A percentile compares a stretch with the other conserved stretches of the same genome.
Evolutionary conservation across 2,888 invertebrate genomes (phyloP).

Genomic region (Tineola bisselliella): DNA sequence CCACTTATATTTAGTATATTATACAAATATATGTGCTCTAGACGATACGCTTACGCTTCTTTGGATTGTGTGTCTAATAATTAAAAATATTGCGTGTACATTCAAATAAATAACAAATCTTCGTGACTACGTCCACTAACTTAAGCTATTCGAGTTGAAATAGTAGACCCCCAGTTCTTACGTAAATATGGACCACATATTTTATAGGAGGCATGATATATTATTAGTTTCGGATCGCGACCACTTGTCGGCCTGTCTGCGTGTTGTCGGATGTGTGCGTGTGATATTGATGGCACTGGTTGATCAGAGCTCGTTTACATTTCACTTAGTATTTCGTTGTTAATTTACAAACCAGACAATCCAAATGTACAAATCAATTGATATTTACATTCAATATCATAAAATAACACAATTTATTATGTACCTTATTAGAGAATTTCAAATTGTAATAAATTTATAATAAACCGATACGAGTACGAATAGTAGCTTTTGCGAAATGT

Average conservation of each 20-base stretch:
- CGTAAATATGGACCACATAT: constrained; percentile 6
- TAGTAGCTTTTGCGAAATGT: neutral
- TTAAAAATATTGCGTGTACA: neutral
- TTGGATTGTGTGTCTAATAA: neutral
- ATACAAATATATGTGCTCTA: no score
- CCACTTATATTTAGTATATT: no score
- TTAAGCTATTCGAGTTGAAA: neutral
- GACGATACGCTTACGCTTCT: no score
- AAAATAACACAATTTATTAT: neutral
- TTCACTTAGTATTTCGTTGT: neutral
- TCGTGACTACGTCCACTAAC: neutral
- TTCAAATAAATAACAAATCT: neutral
- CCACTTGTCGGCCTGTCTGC: constrained; percentile 35
- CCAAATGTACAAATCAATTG: neutral
- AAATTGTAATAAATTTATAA: neutral
- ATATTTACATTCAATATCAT: neutral
- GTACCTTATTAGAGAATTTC: neutral
- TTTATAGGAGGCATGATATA: constrained; percentile 32
- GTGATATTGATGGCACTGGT: constrained; percentile 51
- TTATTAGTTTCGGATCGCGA: constrained; percentile 47
- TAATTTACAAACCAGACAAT: neutral
- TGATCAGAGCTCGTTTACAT: neutral
- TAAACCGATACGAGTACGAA: no score
- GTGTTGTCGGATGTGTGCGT: constrained; percentile 49
- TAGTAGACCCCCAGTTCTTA: neutral